Conservation (phyloP, 2,797 vertebrate species). For the Cryptoblepharus egeriae region DNA sequence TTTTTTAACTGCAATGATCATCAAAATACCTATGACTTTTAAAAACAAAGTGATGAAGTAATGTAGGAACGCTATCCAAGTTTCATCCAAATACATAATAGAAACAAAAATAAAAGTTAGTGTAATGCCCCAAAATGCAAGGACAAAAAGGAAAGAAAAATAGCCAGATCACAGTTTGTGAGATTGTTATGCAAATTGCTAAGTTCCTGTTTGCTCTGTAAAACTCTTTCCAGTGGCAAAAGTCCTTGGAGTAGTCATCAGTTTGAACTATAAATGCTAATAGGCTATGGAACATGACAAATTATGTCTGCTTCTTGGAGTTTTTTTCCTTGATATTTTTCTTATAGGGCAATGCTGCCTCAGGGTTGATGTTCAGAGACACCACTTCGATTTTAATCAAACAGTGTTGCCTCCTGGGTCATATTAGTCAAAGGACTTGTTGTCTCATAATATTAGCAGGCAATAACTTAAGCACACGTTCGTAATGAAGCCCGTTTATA, state of each 20-base stretch:
- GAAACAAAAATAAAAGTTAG: background rate
- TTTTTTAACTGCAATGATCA: background rate
- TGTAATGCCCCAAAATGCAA: background rate
- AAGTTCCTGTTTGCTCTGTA: background rate
- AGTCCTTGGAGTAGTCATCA: conserved; percentile 1
- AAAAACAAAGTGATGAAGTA: background rate
- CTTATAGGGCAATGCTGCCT: background rate
- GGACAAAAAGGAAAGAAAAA: background rate
- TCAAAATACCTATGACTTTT: background rate
- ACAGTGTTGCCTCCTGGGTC: conserved; percentile 1
- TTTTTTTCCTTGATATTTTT: background rate
- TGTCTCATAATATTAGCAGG: conserved; percentile 2
- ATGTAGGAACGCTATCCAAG: background rate
- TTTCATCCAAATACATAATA: background rate
- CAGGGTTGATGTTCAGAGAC: background rate
- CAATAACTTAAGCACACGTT: conserved; percentile 15
- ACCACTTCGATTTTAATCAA: conserved; percentile 36
- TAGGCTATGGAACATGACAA: background rate
- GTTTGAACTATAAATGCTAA: conserved; percentile 20
- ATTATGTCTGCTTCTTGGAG: background rate
- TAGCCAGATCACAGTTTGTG: background rate
- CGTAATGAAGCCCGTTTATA: conserved; percentile 9
- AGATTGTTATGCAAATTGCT: conserved; percentile 7
- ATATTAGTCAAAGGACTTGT: conserved; percentile 6
- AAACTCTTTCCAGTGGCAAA: background rate